Percentiles rank a stretch among this genome's conserved stretches.
Conservation (phyloP, 2,113 vertebrate genomes). For the Sitta europaea region DNA sequence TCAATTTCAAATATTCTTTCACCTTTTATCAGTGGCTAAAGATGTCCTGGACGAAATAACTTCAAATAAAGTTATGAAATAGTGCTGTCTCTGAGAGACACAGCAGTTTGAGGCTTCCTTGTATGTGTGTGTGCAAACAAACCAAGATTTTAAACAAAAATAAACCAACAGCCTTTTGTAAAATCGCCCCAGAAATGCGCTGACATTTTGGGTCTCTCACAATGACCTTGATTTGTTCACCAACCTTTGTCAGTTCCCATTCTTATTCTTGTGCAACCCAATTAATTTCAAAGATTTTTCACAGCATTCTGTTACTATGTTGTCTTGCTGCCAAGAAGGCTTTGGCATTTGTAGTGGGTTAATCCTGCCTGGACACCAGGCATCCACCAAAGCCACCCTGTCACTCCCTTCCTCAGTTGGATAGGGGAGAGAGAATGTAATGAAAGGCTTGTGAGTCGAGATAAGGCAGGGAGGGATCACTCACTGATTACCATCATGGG, state of each 20-base stretch:
- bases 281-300: background rate
- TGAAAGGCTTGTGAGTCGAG: background rate
- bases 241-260: background rate
- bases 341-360: background rate
- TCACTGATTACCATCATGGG: rapidly evolving
- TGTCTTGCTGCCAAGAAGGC: background rate
- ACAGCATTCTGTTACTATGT: background rate
- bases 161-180: background rate
- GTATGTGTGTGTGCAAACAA: background rate
- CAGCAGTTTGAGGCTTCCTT: background rate
- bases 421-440: background rate
- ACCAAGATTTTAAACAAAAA: background rate
- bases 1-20: background rate
- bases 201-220: background rate
- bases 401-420: background rate
- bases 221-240: background rate
- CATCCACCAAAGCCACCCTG: background rate
- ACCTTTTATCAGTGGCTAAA: background rate
- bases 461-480: background rate
- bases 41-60: background rate
- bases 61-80: background rate
- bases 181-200: rapidly evolving
- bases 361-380: background rate
- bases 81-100: background rate
- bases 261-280: background rate